Conservation (phyloP, 2,797 vertebrate genomes). For the Pagetopsis macropterus region DNA sequence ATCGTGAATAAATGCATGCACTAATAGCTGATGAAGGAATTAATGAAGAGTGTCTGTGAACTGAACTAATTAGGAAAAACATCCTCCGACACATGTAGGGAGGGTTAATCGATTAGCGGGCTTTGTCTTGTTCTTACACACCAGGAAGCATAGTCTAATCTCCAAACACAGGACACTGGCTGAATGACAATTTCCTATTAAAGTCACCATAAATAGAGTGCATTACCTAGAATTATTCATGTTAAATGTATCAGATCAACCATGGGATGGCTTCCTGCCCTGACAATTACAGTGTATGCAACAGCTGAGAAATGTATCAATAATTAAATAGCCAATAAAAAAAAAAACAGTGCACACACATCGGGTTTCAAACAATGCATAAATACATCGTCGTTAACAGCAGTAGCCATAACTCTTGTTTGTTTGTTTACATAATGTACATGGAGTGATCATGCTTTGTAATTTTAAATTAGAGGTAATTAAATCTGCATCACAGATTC, state of each 20-base stretch:
- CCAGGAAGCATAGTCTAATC: conserved; percentile 50
- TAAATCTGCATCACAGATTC: neutral
- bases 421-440: neutral
- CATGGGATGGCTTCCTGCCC: neutral
- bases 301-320: conserved; percentile 21
- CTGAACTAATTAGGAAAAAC: conserved; percentile 72
- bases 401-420: neutral
- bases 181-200: conserved; percentile 66
- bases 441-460: neutral
- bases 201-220: conserved; percentile 51
- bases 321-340: neutral
- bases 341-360: neutral
- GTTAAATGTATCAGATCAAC: conserved; percentile 49
- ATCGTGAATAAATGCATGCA: conserved; percentile 67
- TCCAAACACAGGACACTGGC: conserved; percentile 43
- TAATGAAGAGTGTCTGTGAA: conserved; percentile 68
- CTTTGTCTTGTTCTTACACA: conserved; percentile 66
- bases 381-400: neutral
- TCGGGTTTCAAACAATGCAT: neutral
- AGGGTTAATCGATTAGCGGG: conserved; percentile 67
- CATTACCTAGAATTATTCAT: conserved; percentile 51
- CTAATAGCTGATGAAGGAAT: conserved; percentile 66
- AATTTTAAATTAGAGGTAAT: neutral
- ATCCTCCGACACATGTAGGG: conserved; percentile 64
- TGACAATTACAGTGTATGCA: conserved; percentile 10